Evolutionary conservation across 2,113 vertebrate species (phyloP), one percentile per base, ranked within the genome.

Genomic region (Pagrus major): DNA sequence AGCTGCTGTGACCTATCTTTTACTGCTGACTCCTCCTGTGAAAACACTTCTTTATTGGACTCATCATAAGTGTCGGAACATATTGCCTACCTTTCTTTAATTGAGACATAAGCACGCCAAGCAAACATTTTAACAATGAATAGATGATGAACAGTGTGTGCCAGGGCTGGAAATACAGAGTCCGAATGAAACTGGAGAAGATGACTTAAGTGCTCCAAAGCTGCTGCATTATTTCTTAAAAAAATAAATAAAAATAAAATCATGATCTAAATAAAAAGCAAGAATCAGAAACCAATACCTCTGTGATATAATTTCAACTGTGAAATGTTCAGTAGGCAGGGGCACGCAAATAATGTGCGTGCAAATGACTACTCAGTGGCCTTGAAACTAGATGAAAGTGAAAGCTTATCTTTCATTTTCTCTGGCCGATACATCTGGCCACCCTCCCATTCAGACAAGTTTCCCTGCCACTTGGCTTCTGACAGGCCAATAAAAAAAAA

Each of bases 21-120:
- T 79, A 84, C 75, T 64, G 74, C 80, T 88, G 65, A 84, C 60
- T 71, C 41, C 1, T 10, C 35, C 35, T 67, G 27, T 71, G 55
- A 76, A 74, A 58, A 71, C 66, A 47, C 44, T 56, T 65, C 67
- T 35, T 63, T 54, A 52, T 60, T 20, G 35, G 69, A 49, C 47
- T 59, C 59, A 18, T 60, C 52, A 1, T 9, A 23, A 44, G 20
- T 44, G 7, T 61, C 21, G 35, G 25, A 71, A 79, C 41, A 54
- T 70, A 31, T 56, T 6, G 39, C 56, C 66, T 46, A 33, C 68
- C 47, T 82, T 84, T 72, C 37, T 67, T 14, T 27, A 72, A 66
- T 29, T 41, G 9, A 33, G 44, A 70, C 23, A 16, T 10, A 21
- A 41, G 39, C 8, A 37, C 14, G 39, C 42, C 31, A 39, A 77